Percentiles rank a stretch among this genome's conserved stretches.
phyloP scores from a whole-genome alignment of 2,113 vertebrate genomes.

The Chitala chitala region DNA sequence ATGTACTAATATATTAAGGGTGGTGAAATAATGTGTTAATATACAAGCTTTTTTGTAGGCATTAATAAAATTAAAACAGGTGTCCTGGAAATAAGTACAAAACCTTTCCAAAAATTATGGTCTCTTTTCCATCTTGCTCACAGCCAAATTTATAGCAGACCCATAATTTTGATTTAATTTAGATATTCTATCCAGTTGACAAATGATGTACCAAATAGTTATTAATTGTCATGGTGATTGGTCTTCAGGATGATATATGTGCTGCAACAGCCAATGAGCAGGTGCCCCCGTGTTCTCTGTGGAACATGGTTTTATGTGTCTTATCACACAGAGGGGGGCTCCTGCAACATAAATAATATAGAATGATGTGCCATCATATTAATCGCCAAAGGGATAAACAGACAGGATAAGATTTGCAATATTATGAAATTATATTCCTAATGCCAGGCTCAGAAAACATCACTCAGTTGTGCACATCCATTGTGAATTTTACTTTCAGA shows the following conservation, averaged over 20 bases:
- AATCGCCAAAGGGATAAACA: not conserved
- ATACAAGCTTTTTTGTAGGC: not conserved
- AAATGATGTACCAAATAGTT: not conserved
- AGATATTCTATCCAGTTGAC: not conserved
- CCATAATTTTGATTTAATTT: not conserved
- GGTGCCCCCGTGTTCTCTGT: not conserved
- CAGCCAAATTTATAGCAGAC: not conserved
- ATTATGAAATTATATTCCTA: not conserved
- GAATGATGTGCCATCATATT: not conserved
- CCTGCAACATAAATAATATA: not conserved
- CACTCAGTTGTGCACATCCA: not conserved
- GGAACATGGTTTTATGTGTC: not conserved
- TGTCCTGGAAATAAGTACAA: not conserved
- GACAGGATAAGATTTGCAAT: not conserved
- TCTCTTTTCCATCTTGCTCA: not conserved
- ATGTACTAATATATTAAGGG: too few species aligned
- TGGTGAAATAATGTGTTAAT: too few species aligned
- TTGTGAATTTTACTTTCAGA: not conserved
- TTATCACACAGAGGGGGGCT: not conserved
- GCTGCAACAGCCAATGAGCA: too few species aligned
- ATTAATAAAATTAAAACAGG: not conserved
- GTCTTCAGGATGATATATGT: too few species aligned
- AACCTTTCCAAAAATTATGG: not conserved
- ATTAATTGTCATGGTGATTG: not conserved
- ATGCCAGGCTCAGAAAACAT: not conserved